These are phyloP conservation scores for Macaria liturata DNA, from an alignment of 2,888 invertebrate genomes.

Conservation along the genomic window DNA sequence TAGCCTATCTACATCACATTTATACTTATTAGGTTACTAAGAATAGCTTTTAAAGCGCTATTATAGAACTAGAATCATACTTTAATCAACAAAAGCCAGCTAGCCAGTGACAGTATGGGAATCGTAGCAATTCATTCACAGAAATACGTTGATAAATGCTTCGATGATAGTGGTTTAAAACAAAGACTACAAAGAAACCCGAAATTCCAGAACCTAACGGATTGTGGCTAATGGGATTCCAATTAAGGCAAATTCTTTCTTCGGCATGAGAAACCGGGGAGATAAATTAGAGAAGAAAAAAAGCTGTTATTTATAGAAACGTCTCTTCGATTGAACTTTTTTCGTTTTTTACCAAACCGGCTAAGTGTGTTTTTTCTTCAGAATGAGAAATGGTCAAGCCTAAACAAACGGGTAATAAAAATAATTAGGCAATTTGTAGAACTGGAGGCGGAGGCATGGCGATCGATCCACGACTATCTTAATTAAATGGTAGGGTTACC, in stretches of 20 bases:
- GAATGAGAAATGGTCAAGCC: conserved; percentile 56
- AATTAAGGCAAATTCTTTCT: conserved; percentile 39
- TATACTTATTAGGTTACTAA: too few species aligned
- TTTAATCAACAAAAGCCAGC: too few species aligned
- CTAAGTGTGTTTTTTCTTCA: conserved; percentile 59
- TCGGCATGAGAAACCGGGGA: conserved; percentile 25
- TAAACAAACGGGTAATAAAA: conserved; percentile 79
- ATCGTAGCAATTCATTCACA: too few species aligned
- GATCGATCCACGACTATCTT: conserved; percentile 56
- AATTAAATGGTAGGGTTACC: conserved; percentile 50
- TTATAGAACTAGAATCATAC: too few species aligned
- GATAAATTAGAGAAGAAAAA: conserved; percentile 17
- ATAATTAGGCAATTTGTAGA: conserved; percentile 77
- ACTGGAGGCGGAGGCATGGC: conserved; percentile 63
- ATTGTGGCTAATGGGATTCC: conserved; percentile 34
- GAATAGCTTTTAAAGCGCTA: background rate
- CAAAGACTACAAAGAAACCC: conserved; percentile 32
- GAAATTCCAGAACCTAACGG: conserved; percentile 26
- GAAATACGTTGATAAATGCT: too few species aligned
- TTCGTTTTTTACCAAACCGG: conserved; percentile 17
- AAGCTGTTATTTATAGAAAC: conserved; percentile 21
- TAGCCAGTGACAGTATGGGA: too few species aligned
- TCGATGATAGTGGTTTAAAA: background rate
- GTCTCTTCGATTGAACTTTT: conserved; percentile 17
- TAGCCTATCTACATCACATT: too few species aligned